These are phyloP conservation scores for Fistularia tabacaria DNA, from an alignment of 2,797 vertebrate species.

Conservation along the genomic window DNA sequence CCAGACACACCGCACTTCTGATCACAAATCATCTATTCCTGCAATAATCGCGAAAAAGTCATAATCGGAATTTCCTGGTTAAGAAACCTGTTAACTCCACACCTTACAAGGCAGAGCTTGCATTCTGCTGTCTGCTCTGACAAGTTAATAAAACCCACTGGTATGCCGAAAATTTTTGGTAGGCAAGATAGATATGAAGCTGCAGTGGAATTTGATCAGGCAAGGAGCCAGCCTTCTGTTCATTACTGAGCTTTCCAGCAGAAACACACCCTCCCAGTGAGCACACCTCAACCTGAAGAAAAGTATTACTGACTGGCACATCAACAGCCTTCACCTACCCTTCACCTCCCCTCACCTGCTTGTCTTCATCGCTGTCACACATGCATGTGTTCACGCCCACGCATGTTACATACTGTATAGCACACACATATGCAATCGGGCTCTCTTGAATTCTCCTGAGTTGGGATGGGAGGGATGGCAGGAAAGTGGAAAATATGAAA, in stretches of 20 bases:
- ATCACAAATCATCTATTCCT: constrained; percentile 13
- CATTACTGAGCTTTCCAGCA: constrained; percentile 59
- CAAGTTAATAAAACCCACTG: constrained; percentile 81
- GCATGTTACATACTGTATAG: constrained; percentile 11
- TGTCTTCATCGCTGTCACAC: constrained; percentile 52
- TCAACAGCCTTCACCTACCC: constrained; percentile 33
- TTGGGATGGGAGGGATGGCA: constrained; percentile 39
- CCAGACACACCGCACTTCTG: background rate
- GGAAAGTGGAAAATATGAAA: constrained; percentile 66
- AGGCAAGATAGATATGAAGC: constrained; percentile 71
- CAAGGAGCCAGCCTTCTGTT: constrained; percentile 65
- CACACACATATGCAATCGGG: constrained; percentile 13
- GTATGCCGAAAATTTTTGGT: constrained; percentile 80
- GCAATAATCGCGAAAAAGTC: constrained; percentile 18
- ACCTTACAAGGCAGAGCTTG: constrained; percentile 77
- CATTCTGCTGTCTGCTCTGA: constrained; percentile 73
- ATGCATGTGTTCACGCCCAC: constrained; percentile 37
- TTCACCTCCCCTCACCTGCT: constrained; percentile 38
- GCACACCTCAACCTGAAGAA: constrained; percentile 59
- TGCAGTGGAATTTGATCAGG: constrained; percentile 75
- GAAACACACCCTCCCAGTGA: constrained; percentile 49
- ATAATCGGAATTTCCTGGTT: constrained; percentile 48
- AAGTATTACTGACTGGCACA: constrained; percentile 60
- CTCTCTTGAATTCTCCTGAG: constrained; percentile 25
- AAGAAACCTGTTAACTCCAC: constrained; percentile 50